A percentile compares a stretch with the other conserved stretches of the same genome.
phyloP scores from a whole-genome alignment of 1,140 invertebrate genomes.

The Periplaneta americana region DNA sequence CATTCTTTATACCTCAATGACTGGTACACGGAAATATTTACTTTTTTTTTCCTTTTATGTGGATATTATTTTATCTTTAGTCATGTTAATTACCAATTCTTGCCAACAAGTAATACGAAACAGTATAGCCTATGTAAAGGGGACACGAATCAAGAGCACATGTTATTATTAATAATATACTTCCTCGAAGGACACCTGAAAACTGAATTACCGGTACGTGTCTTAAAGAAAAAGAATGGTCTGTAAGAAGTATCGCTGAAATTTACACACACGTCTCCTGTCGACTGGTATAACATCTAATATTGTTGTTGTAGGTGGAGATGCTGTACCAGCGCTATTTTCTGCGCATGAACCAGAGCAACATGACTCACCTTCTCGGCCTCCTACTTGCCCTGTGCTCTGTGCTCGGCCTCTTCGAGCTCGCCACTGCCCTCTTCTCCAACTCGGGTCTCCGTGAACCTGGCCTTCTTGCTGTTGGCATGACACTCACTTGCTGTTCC shows the following conservation, averaged over 20 bases:
- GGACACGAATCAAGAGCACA: too few species aligned
- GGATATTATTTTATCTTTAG: too few species aligned
- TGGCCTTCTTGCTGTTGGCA: constrained; percentile 32
- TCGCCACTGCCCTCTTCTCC: constrained; percentile 29
- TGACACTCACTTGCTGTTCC: constrained; percentile 34
- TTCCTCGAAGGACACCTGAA: neutral
- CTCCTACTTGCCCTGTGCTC: constrained; percentile 64
- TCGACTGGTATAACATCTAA: neutral
- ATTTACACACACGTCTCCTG: neutral
- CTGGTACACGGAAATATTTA: too few species aligned
- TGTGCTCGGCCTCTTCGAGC: constrained; percentile 51
- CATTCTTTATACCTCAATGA: too few species aligned
- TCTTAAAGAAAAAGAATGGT: neutral
- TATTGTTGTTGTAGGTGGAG: constrained; percentile 67
- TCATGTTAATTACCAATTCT: too few species aligned
- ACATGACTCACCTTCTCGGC: constrained; percentile 76
- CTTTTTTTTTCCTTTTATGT: too few species aligned
- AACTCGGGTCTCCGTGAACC: constrained; percentile 10
- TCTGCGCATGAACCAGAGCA: constrained; percentile 86
- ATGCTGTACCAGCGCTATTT: constrained; percentile 89
- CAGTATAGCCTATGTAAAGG: too few species aligned
- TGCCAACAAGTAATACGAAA: too few species aligned
- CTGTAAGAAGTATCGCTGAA: neutral
- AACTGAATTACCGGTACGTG: neutral
- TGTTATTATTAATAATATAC: too few species aligned